Percentiles rank a stretch among this genome's conserved stretches.
These are phyloP conservation scores for Tinamus major DNA, from an alignment of 2,797 vertebrate genomes.

Conservation along the genomic window DNA sequence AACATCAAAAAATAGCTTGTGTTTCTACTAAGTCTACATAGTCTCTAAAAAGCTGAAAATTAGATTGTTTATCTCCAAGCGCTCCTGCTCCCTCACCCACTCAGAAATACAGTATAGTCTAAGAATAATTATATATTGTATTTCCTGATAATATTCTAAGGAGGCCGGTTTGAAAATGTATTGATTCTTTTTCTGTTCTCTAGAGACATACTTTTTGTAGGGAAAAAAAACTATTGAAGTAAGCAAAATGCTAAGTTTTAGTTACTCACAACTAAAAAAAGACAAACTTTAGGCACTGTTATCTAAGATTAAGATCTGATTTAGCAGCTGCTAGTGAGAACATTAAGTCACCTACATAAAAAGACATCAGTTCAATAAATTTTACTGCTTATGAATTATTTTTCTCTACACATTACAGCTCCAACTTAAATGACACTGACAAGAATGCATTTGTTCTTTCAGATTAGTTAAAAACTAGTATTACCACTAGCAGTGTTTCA, in stretches of 20 bases:
- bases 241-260: not conserved
- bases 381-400: conserved; percentile 31
- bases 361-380: conserved; percentile 36
- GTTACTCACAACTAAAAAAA: conserved; percentile 2
- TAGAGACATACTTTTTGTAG: conserved; percentile 32
- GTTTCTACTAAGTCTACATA: not conserved
- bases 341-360: conserved; percentile 6
- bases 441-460: conserved; percentile 1
- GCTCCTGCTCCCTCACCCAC: conserved; percentile 26
- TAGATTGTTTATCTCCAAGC: not conserved
- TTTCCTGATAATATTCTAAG: conserved; percentile 37
- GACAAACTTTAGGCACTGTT: conserved; percentile 18
- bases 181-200: conserved; percentile 15
- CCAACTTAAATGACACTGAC: not conserved
- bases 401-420: conserved; percentile 13
- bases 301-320: conserved; percentile 36
- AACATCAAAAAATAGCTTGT: not conserved
- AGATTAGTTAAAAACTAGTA: conserved; percentile 3
- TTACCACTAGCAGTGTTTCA: not conserved
- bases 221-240: conserved; percentile 5
- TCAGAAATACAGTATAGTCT: not conserved
- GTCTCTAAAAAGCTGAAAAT: not conserved
- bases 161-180: conserved; percentile 33
- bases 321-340: conserved; percentile 54
- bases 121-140: conserved; percentile 23